A percentile compares a stretch with the other conserved stretches of the same genome.
Conservation (phyloP, 2,113 vertebrate species). For the Vulpes ferrilata region DNA sequence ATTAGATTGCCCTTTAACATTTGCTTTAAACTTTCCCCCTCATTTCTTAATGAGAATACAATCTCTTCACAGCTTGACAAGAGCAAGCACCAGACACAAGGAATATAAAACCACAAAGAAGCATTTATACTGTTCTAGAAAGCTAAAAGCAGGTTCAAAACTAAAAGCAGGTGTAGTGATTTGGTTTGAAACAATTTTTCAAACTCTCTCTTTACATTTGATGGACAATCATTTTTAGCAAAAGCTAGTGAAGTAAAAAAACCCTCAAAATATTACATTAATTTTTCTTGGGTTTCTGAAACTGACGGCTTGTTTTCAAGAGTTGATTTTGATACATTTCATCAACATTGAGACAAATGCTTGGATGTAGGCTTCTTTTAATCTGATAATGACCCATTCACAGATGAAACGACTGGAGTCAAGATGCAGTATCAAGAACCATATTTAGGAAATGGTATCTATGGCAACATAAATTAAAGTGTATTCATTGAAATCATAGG, state of each 20-base stretch:
- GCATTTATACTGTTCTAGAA: constrained; percentile 18
- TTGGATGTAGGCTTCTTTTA: constrained; percentile 11
- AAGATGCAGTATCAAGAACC: neutral
- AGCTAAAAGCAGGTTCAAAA: neutral
- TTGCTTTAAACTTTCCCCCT: constrained; percentile 49
- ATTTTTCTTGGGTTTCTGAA: constrained; percentile 30
- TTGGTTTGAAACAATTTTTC: constrained; percentile 44
- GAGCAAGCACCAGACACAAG: constrained; percentile 3
- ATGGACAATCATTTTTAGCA: constrained; percentile 15
- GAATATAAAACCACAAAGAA: constrained; percentile 44
- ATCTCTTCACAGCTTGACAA: constrained; percentile 52
- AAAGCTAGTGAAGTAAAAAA: constrained; percentile 48
- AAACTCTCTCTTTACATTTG: constrained; percentile 40
- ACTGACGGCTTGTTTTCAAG: constrained; percentile 11
- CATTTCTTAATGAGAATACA: constrained; percentile 64
- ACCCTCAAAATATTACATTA: neutral
- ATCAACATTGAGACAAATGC: neutral
- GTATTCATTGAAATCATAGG: constrained; percentile 36
- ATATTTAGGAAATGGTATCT: constrained; percentile 57
- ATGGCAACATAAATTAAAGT: constrained; percentile 55
- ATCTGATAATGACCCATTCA: constrained; percentile 31
- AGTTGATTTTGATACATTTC: constrained; percentile 44
- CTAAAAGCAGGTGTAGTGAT: constrained; percentile 53
- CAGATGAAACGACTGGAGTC: constrained; percentile 57
- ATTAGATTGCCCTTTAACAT: constrained; percentile 70